Evolutionary conservation across 2,797 vertebrate genomes (phyloP), one percentile per base, ranked within the genome.

Genomic region (Loris lydekkerianus): DNA sequence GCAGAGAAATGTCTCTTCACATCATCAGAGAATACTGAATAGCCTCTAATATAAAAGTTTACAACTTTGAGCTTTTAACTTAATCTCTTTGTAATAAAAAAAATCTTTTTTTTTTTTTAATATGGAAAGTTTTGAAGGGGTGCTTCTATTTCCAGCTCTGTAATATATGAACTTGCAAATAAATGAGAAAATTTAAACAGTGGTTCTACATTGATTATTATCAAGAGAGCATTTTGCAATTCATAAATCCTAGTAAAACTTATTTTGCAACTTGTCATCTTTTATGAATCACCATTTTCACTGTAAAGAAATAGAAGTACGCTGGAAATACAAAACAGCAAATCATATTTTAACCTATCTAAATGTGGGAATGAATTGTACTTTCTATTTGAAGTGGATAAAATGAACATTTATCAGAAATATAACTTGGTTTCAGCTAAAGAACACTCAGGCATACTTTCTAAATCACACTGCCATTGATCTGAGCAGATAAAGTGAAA

Each of bases 271-370:
- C 67, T 95, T 98, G 72, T 20, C 70, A 94, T 92, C 37, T 97
- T 98, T 97, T 95, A 82, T 97, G 97, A 97, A 98, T 97, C 88
- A 93, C n/a, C 17, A 81, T 37, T 94, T 43, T 89, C 77, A 63
- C 6, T 60, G 87, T 85, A 96, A 85, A 96, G 17, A 97, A 97
- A 95, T 37, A 92, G 5, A 92, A 97, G 21, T 56, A 65, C 72
- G 17, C 87, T 78, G 40, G 34, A 95, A 97, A 46, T 11, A 94
- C 61, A 90, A 96, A 96, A 91, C 29, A 84, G 5, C 6, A 70
- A 1, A 85, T 3, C 89, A 69, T 96, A 96, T 95, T 97, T 95
- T 97, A 95, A 77, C 34, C 58, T 91, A 89, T 83, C 37, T 92
- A 92, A 93, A 81, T 94, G 61, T 90, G 76, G 43, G 63, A 86